Percentiles rank a stretch among this genome's conserved stretches.
Conservation (phyloP, 1,140 invertebrate genomes). For the Agrilus planipennis region DNA sequence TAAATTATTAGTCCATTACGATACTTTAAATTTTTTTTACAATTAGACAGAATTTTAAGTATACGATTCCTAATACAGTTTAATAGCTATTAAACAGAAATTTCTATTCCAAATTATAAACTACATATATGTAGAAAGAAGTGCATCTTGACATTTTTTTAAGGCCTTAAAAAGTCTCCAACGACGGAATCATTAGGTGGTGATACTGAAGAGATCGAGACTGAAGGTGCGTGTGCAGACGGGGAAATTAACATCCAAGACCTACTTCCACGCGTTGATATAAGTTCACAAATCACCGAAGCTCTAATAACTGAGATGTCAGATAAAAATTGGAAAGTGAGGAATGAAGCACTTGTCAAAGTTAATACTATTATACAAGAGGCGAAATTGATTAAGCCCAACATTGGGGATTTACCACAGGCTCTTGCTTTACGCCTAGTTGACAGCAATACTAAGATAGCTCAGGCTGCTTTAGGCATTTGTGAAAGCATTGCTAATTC, state of each 20-base stretch:
- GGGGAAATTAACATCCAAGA: conserved; percentile 48
- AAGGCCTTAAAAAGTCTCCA: background rate
- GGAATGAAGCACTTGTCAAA: conserved; percentile 74
- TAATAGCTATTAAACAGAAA: no score
- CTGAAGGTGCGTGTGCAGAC: conserved; percentile 40
- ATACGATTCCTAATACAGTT: no score
- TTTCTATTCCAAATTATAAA: no score
- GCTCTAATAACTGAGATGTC: conserved; percentile 65
- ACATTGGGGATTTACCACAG: conserved; percentile 71
- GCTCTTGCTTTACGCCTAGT: conserved; percentile 61
- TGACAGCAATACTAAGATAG: conserved; percentile 87
- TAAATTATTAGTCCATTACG: no score
- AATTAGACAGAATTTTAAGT: no score
- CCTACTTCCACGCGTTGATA: conserved; percentile 64
- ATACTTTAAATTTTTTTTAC: no score
- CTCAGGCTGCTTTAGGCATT: conserved; percentile 66
- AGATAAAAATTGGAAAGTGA: conserved; percentile 92
- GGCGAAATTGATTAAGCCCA: conserved; percentile 66
- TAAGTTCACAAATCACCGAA: conserved; percentile 76
- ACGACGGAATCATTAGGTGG: no score
- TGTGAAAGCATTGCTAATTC: conserved; percentile 66
- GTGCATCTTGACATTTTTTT: no score
- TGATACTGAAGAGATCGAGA: conserved; percentile 42
- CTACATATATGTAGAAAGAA: no score
- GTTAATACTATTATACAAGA: conserved; percentile 61